Evolutionary conservation across 1,140 invertebrate species (phyloP).

Genomic region (Asbolus verrucosus): DNA sequence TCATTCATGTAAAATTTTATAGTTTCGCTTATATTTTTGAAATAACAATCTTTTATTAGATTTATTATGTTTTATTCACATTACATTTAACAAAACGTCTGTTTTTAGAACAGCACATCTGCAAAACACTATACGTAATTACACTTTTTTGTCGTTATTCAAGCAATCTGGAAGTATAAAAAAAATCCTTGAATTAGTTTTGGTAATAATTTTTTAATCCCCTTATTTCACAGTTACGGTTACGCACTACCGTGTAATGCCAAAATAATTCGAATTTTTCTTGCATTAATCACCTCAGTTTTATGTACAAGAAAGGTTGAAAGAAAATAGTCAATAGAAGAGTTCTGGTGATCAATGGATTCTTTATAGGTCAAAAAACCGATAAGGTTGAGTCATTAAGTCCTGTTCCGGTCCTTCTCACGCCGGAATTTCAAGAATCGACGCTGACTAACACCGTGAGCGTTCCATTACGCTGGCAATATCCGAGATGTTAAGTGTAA

Average conservation of each 20-base stretch:
- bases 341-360: conserved; percentile 23
- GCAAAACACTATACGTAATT: too few species aligned
- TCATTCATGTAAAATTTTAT: too few species aligned
- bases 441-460: not conserved
- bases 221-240: not conserved
- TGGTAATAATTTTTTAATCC: not conserved
- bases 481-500: conserved; percentile 2
- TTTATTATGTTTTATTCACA: too few species aligned
- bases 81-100: too few species aligned
- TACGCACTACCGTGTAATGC: not conserved
- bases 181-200: not conserved
- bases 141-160: too few species aligned
- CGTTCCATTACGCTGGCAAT: too few species aligned
- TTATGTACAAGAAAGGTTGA: too few species aligned
- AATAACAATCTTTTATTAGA: too few species aligned
- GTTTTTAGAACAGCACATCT: too few species aligned
- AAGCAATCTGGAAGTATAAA: too few species aligned
- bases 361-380: conserved; percentile 30
- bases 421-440: conserved; percentile 7
- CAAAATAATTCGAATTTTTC: not conserved
- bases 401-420: conserved; percentile 14
- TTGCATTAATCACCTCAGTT: conserved; percentile 10
- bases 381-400: conserved; percentile 25
- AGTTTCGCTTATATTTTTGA: too few species aligned
- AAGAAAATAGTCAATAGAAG: not conserved